Base-by-base conservation (phyloP, 1,140 invertebrate genomes). In the Cryptotermes secundus region DNA sequence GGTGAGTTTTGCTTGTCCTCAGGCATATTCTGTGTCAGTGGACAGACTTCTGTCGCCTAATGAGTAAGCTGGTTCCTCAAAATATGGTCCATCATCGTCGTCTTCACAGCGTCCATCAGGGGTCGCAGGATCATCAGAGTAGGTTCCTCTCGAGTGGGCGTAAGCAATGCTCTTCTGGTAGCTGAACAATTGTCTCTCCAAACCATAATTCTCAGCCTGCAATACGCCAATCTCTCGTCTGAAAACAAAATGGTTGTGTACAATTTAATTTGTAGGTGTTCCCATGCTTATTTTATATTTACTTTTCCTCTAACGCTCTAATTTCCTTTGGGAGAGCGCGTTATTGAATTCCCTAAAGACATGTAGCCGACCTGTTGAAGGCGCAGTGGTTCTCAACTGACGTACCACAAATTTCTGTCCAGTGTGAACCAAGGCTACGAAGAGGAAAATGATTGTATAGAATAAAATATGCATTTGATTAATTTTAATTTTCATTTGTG, bases 81-180 rank as follows among this genome's bases (percentile, higher is more conserved):
- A 88, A 59, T 89, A 90, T 10, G 87, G 88, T 83, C 85, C 85
- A 87, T 88, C 87, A 88, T 88, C 87, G 12, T 87, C 87, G 24
- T 86, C 86, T 34, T 85, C 86, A 19, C 83, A 84, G 26, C 84
- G 80, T 87, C 89, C 87, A 88, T 91, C 88, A 87, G 90, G 88
- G 83, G 90, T 89, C 83, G 89, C 89, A 87, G 90, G 87, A 85
- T 91, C 92, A 84, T 91, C 91, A 38, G 87, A 89, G 84, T 88
- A 91, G 86, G 86, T 90, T 86, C 88, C 91, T 87, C 90, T 91
- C 87, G 92, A 91, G 86, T 95, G 94, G 12, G 94, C 94, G 85
- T 93, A 95, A n/a, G 95, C 95, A 53, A 97, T 92, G 87, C 94
- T 96, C 88, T 96, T 95, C 89, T 97, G 96, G 88, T 97, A 97